Conservation (phyloP, 2,797 vertebrate species). For the Spinibarbus caldwelli region DNA sequence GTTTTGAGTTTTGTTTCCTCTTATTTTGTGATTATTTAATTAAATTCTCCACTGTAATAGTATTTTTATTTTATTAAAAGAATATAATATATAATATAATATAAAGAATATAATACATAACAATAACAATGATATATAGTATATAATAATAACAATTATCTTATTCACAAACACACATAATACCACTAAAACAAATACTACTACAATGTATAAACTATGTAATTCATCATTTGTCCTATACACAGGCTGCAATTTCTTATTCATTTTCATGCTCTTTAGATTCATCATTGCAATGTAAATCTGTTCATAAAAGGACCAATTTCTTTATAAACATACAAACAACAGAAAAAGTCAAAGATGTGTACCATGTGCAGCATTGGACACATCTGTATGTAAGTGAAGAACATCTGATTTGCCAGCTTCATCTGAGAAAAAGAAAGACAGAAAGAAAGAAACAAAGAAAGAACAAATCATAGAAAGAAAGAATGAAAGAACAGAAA, state of each 20-base stretch:
- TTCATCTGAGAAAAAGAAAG: conserved; percentile 53
- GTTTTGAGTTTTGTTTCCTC: background rate
- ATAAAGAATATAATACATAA: too few species aligned
- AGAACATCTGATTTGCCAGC: conserved; percentile 49
- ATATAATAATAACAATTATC: background rate
- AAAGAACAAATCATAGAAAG: too few species aligned
- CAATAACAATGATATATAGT: background rate
- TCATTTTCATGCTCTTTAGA: background rate
- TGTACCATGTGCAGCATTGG: conserved; percentile 45
- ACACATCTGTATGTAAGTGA: conserved; percentile 56
- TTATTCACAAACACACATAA: background rate
- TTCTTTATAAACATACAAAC: background rate
- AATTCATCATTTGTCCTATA: background rate
- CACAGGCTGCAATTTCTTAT: background rate
- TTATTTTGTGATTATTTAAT: background rate
- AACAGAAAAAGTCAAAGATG: background rate
- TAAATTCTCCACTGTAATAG: too few species aligned
- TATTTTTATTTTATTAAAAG: background rate
- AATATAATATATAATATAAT: background rate
- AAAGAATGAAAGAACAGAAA: background rate
- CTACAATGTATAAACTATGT: background rate
- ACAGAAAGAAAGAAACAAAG: background rate
- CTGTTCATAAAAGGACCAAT: background rate
- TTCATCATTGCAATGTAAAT: background rate
- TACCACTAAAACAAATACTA: background rate